Evolutionary conservation across 2,888 invertebrate species (phyloP).

Genomic region (Calameuta idolon): DNA sequence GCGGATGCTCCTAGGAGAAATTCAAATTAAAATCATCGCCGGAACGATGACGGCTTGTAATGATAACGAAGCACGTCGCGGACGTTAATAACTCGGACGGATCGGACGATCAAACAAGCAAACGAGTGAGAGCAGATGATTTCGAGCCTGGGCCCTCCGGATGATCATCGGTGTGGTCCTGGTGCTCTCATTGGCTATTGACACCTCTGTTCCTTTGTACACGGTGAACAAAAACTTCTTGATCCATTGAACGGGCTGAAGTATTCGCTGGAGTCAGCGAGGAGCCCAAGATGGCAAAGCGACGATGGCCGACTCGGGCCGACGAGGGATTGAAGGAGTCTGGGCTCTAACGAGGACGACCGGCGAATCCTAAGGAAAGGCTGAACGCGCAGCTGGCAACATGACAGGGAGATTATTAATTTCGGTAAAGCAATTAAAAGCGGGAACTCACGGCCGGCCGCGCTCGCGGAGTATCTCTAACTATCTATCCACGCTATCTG

Average conservation of each 20-base stretch:
- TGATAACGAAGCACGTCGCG: conserved; percentile 42
- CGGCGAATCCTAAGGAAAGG: neutral
- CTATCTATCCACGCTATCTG: neutral
- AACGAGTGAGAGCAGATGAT: neutral
- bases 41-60: conserved; percentile 26
- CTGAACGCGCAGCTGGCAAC: neutral
- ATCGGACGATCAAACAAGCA: conserved; percentile 19
- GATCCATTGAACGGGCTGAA: neutral
- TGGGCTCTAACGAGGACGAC: neutral
- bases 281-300: neutral
- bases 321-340: neutral
- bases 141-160: neutral
- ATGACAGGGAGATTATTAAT: conserved; percentile 15
- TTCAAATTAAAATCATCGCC: conserved; percentile 44
- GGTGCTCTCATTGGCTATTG: neutral
- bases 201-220: neutral
- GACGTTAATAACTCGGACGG: conserved; percentile 44
- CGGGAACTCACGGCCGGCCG: neutral
- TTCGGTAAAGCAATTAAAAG: conserved; percentile 12
- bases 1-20: conserved; percentile 35
- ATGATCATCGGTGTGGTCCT: neutral
- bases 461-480: neutral
- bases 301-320: neutral
- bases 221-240: neutral
- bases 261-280: neutral